Evolutionary conservation across 2,113 vertebrate species (phyloP), one percentile per base, ranked within the genome.

Genomic region (Macroglossus sobrinus): DNA sequence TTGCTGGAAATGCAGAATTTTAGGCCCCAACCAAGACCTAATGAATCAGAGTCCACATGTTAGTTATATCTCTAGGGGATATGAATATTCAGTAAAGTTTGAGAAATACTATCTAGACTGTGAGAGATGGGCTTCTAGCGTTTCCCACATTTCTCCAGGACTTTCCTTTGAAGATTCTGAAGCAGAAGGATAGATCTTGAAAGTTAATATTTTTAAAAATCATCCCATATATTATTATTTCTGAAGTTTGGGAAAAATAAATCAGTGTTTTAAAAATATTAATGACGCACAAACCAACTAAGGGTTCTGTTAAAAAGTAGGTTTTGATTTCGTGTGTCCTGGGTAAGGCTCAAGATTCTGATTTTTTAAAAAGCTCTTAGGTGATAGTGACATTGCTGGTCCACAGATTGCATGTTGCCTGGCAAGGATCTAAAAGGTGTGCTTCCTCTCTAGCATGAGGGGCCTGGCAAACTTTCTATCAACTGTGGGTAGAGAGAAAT

Each of bases 201-300:
- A 26, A 78, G 57, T 43, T 50, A 16, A 50, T 50, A 50, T 50
- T 50, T 50, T 50, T 50, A 75, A 89, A 89, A 85, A 47, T 78
- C 5, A 82, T 19, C 53, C 40, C 3, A 45, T 35, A 22, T 38
- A 68, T 72, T 79, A 81, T 63, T 76, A 57, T 87, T 53, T 84
- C 50, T 8, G 45, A 55, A 82, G 10, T 10, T 26, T 84, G 5
- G 16, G n/a, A 33, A 87, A 79, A 72, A 85, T 78, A 69, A 80
- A 28, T 53, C 50, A 71, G n/a, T 47, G 28, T n/a, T 80, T 93
- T 66, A 79, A 12, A 91, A 91, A 86, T 85, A 40, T 28, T 66
- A 89, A 61, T 89, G 71, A 7, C 5, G 76, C 71, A n/a, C 43
- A 14, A 86, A 64, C 4, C 30, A 74, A 3, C 43, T 61, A 79